These are phyloP conservation scores for Hoplostethus mediterraneus DNA, from an alignment of 2,797 vertebrate species.

Conservation along the genomic window DNA sequence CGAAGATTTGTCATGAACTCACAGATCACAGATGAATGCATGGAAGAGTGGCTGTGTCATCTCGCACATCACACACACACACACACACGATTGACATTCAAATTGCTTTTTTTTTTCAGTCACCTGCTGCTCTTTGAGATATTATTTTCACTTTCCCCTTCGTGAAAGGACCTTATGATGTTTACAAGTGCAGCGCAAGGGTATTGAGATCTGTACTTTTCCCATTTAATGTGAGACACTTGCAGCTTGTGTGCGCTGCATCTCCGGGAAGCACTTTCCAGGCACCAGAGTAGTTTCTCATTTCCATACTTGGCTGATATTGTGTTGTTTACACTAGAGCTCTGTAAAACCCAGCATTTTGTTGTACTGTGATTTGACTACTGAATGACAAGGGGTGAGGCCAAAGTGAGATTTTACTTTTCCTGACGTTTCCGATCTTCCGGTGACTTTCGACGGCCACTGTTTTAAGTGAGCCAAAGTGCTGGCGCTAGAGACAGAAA, in stretches of 20 bases:
- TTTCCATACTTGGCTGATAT: constrained; percentile 52
- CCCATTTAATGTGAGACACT: constrained; percentile 58
- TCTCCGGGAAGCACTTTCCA: constrained; percentile 35
- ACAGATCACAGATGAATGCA: constrained; percentile 35
- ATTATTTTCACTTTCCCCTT: neutral
- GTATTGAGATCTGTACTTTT: constrained; percentile 37
- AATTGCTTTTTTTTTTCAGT: constrained; percentile 6
- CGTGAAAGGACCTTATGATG: constrained; percentile 40
- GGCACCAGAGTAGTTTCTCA: constrained; percentile 35
- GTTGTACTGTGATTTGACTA: constrained; percentile 62
- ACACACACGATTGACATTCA: neutral
- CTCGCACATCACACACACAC: neutral
- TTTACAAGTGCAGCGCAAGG: constrained; percentile 57
- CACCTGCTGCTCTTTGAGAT: neutral
- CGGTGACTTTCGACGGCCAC: constrained; percentile 40
- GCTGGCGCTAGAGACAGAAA: neutral
- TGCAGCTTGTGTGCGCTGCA: constrained; percentile 34
- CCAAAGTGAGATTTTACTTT: constrained; percentile 15
- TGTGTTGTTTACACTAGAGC: constrained; percentile 67
- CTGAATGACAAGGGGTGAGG: constrained; percentile 38
- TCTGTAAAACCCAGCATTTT: constrained; percentile 67
- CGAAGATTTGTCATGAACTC: constrained; percentile 22
- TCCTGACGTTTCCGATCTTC: constrained; percentile 16
- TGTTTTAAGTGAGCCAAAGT: constrained; percentile 66
- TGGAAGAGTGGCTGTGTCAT: constrained; percentile 23